A percentile compares a stretch with the other conserved stretches of the same genome.
phyloP scores from a whole-genome alignment of 2,113 vertebrate species.

The Gavialis gangeticus region DNA sequence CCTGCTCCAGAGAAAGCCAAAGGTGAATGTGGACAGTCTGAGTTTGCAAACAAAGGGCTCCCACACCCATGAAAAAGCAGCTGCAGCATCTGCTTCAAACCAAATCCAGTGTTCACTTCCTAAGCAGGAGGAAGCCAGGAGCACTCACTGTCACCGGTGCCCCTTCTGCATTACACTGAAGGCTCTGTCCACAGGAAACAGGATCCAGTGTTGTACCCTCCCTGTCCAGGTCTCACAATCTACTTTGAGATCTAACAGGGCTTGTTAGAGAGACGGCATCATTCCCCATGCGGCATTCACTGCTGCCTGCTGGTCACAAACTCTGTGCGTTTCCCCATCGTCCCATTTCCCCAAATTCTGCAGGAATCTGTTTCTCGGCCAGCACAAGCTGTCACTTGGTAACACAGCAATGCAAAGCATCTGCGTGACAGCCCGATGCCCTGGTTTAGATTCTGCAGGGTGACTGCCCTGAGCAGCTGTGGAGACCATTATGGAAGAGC shows the following conservation, averaged over 20 bases:
- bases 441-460: neutral
- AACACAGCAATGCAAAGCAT: too few species aligned
- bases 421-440: neutral
- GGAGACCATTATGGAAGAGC: neutral
- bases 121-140: neutral
- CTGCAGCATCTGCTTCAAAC: neutral
- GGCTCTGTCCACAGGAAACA: neutral
- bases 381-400: neutral
- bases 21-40: too few species aligned
- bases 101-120: neutral
- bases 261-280: neutral
- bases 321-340: too few species aligned
- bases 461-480: neutral
- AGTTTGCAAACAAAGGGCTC: too few species aligned
- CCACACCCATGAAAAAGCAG: too few species aligned
- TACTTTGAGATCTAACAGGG: neutral
- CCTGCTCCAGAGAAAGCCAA: too few species aligned
- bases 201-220: neutral
- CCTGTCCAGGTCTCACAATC: neutral
- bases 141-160: neutral
- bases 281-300: neutral
- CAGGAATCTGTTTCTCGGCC: neutral
- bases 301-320: neutral
- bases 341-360: too few species aligned
- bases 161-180: neutral